These are phyloP conservation scores for Diadegma fenestrale DNA, from an alignment of 2,888 invertebrate genomes.

Conservation along the genomic window DNA sequence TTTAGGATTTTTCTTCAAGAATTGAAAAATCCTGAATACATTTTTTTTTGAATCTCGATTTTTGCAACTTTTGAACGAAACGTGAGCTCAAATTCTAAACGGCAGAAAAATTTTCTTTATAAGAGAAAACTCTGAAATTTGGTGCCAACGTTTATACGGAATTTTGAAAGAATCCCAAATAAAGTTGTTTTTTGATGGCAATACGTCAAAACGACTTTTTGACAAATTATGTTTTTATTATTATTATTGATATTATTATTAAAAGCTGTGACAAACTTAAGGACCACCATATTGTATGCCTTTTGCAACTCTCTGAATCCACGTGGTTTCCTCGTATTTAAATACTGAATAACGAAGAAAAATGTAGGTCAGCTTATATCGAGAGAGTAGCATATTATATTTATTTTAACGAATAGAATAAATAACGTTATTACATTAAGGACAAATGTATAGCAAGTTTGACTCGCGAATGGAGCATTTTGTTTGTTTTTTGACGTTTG, in stretches of 20 bases:
- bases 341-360: slow-evolving; percentile 26
- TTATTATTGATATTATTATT: slow-evolving; percentile 21
- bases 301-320: slow-evolving; percentile 71
- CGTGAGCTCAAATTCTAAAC: too few species aligned
- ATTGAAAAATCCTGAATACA: too few species aligned
- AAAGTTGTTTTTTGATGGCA: too few species aligned
- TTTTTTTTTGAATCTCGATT: too few species aligned
- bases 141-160: too few species aligned
- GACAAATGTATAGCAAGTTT: slow-evolving; percentile 55
- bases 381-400: slow-evolving; percentile 56
- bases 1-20: too few species aligned
- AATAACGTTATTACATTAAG: slow-evolving; percentile 46
- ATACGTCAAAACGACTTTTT: slow-evolving; percentile 12
- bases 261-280: slow-evolving; percentile 66
- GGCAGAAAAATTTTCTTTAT: too few species aligned
- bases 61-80: too few species aligned
- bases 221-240: slow-evolving; percentile 57
- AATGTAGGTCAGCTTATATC: slow-evolving; percentile 47
- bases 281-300: slow-evolving; percentile 67
- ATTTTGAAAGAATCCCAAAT: too few species aligned
- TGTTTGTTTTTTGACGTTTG: slow-evolving; percentile 13
- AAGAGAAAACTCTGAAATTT: too few species aligned
- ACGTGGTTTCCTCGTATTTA: slow-evolving; percentile 76
- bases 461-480: slow-evolving; percentile 29
- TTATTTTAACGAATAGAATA: slow-evolving; percentile 54